Evolutionary conservation across 2,113 vertebrate genomes (phyloP), one percentile per base, ranked within the genome.

Genomic region (Nycticryphes semicollaris): DNA sequence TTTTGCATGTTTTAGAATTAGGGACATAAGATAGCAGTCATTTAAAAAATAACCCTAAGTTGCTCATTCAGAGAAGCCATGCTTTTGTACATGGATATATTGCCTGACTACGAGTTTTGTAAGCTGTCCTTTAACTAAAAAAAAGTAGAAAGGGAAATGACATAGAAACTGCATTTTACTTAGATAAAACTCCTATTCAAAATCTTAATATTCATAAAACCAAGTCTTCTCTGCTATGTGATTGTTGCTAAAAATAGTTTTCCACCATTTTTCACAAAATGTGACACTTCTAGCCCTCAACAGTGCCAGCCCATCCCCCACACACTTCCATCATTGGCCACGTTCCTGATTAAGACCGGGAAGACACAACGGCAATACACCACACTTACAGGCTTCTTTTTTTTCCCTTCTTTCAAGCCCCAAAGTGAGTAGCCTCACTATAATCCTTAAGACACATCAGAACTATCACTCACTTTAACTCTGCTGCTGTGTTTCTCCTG

Each of bases 301-400:
- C 11, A 20, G 20, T 74, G n/a, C 14, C 45, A 75, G 30, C 14
- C 14, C 27, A 50, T 2, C 14, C 31, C 63, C 60, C 53, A 72
- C 2, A 68, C 10, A 12, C 16, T 56, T 75, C 33, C 51, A 16
- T 19, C 41, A 24, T 33, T 48, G 31, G 25, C 6, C 51, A n/a
- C 11, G 24, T 47, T 81, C 64, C 66, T 64, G 24, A 59, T 14
- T 33, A 70, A 81, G 43, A 50, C 6, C 6, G 23, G 7, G 18
- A 75, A 77, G 33, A 50, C 13, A 41, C 0, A 1, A 21, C 15
- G 22, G n/a, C 47, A 5, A n/a, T 14, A 47, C 0, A 10, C n/a
- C 12, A 89, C 33, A 48, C 22, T 20, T 33, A n/a, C 21, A 78
- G 15, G 27, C 18, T 66, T 51, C 56, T 68, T 9, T 16, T 9